Base-by-base conservation (phyloP, 2,797 vertebrate species). In the Lophotriccus pileatus region DNA sequence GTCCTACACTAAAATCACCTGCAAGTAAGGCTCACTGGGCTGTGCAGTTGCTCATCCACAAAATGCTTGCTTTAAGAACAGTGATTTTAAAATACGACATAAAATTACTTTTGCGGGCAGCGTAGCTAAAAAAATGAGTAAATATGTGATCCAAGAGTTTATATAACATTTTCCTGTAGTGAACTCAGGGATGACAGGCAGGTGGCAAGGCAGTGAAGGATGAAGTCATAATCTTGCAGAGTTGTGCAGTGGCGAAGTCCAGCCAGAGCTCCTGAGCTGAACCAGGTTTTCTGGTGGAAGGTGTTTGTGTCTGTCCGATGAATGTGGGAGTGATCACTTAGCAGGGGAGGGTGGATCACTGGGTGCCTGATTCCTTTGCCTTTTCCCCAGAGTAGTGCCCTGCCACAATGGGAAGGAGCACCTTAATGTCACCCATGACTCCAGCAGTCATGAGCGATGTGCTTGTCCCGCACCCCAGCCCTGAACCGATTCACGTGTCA, bases 321-420 rank as follows among this genome's bases (percentile, higher is more conserved):
- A 6, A 7, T 1, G 0, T 37, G 53, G 55, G 36, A 75, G 13
- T 0, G 2, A 23, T 55, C 25, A 14, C 66, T 69, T 39, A 1
- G 3, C 10, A 1, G 7, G 41, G 46, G 49, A 64, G 25, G 15
- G 17, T 39, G 14, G 4, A 12, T 28, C 68, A 12, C 1, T 20
- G 21, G 37, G 22, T 49, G 11, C 53, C 60, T 56, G 62, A 12
- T n/a, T 34, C 68, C 44, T 37, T 12, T 46, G 22, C 36, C 36
- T 36, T 30, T 12, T 32, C 16, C 78, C 64, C 49, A 10, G 76
- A 50, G 22, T n/a, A 49, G 52, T 0, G 2, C 24, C 24, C 59
- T 59, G 59, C 43, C n/a, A 32, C 1, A 2, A 5, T 23, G n/a
- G 56, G 30, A 69, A 9, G 0, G 1, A 70, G 23, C 2, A 2